Conservation (phyloP, 2,888 invertebrate genomes). For the Melieria omissa region DNA sequence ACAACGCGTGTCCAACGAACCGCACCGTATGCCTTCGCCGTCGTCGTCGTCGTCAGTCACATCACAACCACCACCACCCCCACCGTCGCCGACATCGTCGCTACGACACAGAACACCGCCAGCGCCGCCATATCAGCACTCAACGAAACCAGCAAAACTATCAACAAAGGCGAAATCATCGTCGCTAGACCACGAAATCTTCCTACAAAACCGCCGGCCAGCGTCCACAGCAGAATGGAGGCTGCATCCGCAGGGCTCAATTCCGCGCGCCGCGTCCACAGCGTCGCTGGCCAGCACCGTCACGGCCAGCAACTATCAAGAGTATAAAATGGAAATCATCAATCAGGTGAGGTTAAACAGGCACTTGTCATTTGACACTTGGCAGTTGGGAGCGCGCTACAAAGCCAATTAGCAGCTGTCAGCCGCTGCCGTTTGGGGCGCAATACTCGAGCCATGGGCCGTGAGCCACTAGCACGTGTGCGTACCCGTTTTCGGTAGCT, state of each 20-base stretch:
- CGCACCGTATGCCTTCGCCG: conserved; percentile 44
- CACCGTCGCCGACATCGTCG: conserved; percentile 34
- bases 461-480: no score
- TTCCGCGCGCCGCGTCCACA: conserved; percentile 59
- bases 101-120: neutral
- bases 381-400: no score
- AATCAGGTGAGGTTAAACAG: conserved; percentile 58
- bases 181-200: conserved; percentile 59
- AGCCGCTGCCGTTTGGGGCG: no score
- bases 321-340: conserved; percentile 65
- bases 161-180: conserved; percentile 56
- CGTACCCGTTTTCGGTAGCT: no score
- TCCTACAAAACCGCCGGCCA: conserved; percentile 53
- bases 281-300: conserved; percentile 59
- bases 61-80: conserved; percentile 40
- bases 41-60: conserved; percentile 25
- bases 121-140: conserved; percentile 37
- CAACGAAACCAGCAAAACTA: conserved; percentile 54
- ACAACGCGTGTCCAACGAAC: neutral
- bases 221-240: conserved; percentile 43
- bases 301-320: conserved; percentile 60
- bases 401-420: no score
- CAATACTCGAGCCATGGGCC: no score
- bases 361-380: neutral
- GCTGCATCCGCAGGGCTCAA: conserved; percentile 46